Conservation (phyloP, 2,797 vertebrate species). For the Podarcis siculus region DNA sequence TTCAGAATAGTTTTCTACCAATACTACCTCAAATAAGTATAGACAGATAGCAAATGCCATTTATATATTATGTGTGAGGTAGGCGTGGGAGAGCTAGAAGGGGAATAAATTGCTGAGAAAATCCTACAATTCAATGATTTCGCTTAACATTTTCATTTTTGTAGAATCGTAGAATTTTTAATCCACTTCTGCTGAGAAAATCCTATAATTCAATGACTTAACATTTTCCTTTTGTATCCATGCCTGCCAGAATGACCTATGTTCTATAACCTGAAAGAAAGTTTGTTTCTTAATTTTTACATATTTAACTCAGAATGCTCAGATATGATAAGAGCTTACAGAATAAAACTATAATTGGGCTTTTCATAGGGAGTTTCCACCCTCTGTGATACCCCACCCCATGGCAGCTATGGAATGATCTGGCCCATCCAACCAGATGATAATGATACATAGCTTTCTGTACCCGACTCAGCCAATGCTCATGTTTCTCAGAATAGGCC, state of each 20-base stretch:
- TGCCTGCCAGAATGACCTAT: not conserved
- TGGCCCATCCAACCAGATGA: too few relatives aligned
- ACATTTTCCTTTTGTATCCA: not conserved
- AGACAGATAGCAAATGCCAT: not conserved
- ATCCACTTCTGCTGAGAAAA: not conserved
- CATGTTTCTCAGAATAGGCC: too few relatives aligned
- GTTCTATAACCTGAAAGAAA: not conserved
- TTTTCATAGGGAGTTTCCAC: too few relatives aligned
- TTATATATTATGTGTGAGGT: not conserved
- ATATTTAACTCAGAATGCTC: too few relatives aligned
- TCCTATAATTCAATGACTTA: not conserved
- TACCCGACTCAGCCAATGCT: too few relatives aligned
- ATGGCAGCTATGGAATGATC: too few relatives aligned
- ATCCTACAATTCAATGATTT: not conserved
- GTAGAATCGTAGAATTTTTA: too few relatives aligned
- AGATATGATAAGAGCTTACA: too few relatives aligned
- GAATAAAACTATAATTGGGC: too few relatives aligned
- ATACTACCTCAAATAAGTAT: not conserved
- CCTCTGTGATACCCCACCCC: too few relatives aligned
- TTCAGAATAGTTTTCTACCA: not conserved
- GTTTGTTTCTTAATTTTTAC: not conserved
- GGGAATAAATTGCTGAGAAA: not conserved
- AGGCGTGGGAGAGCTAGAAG: not conserved
- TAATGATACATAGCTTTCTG: too few relatives aligned
- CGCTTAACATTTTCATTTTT: not conserved